These are phyloP conservation scores for Morone saxatilis DNA, from an alignment of 2,113 vertebrate species.

Conservation along the genomic window DNA sequence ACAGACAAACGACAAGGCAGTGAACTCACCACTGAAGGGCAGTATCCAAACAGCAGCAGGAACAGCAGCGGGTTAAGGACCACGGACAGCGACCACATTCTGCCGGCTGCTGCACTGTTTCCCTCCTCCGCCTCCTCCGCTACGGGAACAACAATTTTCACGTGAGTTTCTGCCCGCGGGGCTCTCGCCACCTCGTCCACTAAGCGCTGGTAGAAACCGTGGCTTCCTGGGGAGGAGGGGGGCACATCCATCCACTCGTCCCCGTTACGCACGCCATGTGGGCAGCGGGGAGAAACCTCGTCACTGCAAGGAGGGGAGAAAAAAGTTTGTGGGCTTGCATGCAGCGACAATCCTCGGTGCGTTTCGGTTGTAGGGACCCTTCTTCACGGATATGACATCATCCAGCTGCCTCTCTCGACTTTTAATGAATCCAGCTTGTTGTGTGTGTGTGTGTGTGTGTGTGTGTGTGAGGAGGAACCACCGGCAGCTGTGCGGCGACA, in stretches of 20 bases:
- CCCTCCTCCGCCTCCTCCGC: conserved; percentile 42
- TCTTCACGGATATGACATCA: conserved; percentile 91
- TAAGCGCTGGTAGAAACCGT: conserved; percentile 36
- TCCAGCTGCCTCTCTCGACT: conserved; percentile 57
- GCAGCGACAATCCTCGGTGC: conserved; percentile 43
- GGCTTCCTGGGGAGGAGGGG: conserved; percentile 39
- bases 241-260: conserved; percentile 63
- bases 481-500: conserved; percentile 56
- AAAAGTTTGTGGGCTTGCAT: conserved; percentile 85
- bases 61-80: conserved; percentile 89
- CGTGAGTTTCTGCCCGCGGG: conserved; percentile 52
- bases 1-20: not conserved
- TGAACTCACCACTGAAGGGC: conserved; percentile 90
- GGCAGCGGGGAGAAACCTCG: conserved; percentile 45
- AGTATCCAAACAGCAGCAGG: conserved; percentile 88
- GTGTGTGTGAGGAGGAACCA: conserved; percentile 27
- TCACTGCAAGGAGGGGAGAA: conserved; percentile 24
- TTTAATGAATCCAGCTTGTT: conserved; percentile 36
- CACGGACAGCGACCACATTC: conserved; percentile 89
- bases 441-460: not conserved
- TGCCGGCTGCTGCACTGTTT: conserved; percentile 61
- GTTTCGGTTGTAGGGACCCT: conserved; percentile 57
- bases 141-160: conserved; percentile 21
- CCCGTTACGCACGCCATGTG: conserved; percentile 73
- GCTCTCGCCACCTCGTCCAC: conserved; percentile 47